Conservation (phyloP, 2,113 vertebrate genomes). For the Crotophaga sulcirostris region DNA sequence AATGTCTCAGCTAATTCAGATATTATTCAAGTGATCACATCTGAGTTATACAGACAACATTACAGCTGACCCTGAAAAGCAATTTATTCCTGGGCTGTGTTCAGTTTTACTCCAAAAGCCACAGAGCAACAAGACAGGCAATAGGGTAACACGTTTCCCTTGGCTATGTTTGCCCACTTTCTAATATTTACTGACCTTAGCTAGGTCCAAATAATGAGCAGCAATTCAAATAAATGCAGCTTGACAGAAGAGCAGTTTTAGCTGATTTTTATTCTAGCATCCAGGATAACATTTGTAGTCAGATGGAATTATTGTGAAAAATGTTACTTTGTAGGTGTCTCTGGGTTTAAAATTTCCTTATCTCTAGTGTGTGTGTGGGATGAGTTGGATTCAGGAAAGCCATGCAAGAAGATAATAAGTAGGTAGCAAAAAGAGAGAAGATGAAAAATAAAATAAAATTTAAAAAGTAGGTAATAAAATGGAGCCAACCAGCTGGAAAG, state of each 20-base stretch:
- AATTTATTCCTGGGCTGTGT: background rate
- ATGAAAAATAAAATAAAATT: background rate
- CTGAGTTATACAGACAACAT: background rate
- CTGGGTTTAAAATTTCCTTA: background rate
- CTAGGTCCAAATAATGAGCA: background rate
- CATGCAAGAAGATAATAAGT: background rate
- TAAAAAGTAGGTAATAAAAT: background rate
- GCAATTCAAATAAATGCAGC: background rate
- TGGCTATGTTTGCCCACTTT: background rate
- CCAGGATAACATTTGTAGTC: background rate
- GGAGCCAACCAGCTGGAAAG: background rate
- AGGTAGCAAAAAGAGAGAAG: background rate
- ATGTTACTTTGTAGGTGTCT: fast-evolving
- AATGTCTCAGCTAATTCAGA: background rate
- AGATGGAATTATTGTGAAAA: background rate
- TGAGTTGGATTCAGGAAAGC: background rate
- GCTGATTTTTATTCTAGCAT: background rate
- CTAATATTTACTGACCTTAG: background rate
- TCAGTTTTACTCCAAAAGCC: background rate
- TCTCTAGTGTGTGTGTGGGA: background rate
- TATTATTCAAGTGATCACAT: background rate
- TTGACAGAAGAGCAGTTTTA: background rate
- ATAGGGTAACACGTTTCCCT: background rate
- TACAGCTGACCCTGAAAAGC: background rate
- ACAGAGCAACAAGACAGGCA: background rate